Base-by-base conservation (phyloP, 2,113 vertebrate species). In the Protobothrops flavoviridis region DNA sequence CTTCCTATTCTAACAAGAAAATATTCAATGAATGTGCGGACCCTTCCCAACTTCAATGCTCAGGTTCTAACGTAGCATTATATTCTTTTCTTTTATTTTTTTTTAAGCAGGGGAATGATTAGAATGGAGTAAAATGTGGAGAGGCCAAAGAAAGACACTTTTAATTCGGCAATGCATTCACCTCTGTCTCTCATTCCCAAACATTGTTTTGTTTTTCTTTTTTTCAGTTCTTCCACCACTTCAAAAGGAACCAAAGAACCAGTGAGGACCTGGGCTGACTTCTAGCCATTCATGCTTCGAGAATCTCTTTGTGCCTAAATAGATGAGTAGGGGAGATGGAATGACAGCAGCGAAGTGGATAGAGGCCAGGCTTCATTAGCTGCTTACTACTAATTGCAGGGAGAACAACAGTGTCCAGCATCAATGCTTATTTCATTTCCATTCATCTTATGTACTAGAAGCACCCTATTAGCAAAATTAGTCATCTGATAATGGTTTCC, bases 141-240 rank as follows among this genome's bases (percentile, higher is more conserved):
- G 91, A 95, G 92, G 95, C 88, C 94, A 94, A 94, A 90, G 1
- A 87, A 91, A 87, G 5, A 21, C 55, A 74, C 85, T 17, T 57
- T 92, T 93, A 86, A 95, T 92, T 86, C 91, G 93, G 92, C 94
- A 94, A 48, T 69, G 96, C 93, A 12, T 50, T 89, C 52, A 15
- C 95, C 94, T 90, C 12, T 3, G 0, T 52, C 85, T 87, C 93
- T 81, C 61, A 50, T 93, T 24, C 56, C 39, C 89, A 94, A 91
- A 33, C 17, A 43, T 86, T 17, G 11, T 55, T 91, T 61, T 50
- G n/a, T n/a, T n/a, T 21, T 90, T 39, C 0, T 13, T 13, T 55
- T 91, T 61, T 53, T 50, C 56, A 57, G 57, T 15, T 64, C 26
- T 90, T 39, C 0, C n/a, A 43, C 0, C 0, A 81, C 7, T 93